Evolutionary conservation across 1,140 invertebrate species (phyloP).

Genomic region (Cyrtorhinus lividipennis): DNA sequence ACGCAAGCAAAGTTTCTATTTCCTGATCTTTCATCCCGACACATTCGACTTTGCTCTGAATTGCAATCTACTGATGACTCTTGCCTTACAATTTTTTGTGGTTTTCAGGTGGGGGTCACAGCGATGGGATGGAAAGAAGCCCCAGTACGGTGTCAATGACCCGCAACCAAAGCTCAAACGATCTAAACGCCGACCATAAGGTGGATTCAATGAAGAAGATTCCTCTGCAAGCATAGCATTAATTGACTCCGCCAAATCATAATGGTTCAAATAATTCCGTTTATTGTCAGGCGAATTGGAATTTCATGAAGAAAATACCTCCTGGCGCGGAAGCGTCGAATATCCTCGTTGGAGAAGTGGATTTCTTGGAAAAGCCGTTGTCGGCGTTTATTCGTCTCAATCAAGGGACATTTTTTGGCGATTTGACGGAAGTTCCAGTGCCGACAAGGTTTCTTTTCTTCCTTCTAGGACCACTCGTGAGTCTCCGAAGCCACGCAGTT

Average conservation of each 20-base stretch:
- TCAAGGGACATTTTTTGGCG: slow-evolving; percentile 76
- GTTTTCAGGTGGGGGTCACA: background rate
- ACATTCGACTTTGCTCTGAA: no score
- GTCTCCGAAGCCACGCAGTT: slow-evolving; percentile 29
- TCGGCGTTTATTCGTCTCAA: slow-evolving; percentile 86
- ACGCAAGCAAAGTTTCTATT: no score
- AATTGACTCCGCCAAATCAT: background rate
- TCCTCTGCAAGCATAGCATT: background rate
- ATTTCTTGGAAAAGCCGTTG: slow-evolving; percentile 81
- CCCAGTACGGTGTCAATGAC: slow-evolving; percentile 45
- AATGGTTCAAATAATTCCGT: background rate
- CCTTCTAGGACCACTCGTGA: slow-evolving; percentile 73
- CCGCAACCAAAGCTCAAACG: slow-evolving; percentile 54
- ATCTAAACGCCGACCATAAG: slow-evolving; percentile 44
- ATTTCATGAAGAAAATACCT: slow-evolving; percentile 97
- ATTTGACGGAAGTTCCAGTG: slow-evolving; percentile 93
- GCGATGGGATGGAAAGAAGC: slow-evolving; percentile 20
- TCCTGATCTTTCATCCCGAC: no score
- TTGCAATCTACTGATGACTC: no score
- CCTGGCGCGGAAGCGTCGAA: slow-evolving; percentile 90
- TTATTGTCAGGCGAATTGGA: slow-evolving; percentile 54
- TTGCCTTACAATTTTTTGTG: no score
- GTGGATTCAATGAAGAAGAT: background rate
- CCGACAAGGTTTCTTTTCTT: slow-evolving; percentile 93
- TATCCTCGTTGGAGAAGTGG: slow-evolving; percentile 94